Evolutionary conservation across 1,140 invertebrate genomes (phyloP), one percentile per base, ranked within the genome.

Genomic region (Orussus abietinus): DNA sequence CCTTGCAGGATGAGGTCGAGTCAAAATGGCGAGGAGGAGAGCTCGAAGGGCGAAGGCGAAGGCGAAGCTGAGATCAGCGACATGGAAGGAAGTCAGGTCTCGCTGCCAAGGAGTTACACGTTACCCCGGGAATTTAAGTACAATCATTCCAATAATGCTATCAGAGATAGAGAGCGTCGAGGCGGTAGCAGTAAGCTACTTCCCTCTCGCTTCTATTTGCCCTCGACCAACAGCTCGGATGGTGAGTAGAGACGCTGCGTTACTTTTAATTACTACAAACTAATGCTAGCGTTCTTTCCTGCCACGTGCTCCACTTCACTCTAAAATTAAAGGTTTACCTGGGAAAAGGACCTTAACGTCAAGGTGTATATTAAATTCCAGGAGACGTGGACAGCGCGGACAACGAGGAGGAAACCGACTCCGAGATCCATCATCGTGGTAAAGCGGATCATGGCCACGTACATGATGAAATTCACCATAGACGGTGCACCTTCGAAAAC

Each of bases 161-260:
- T 38, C 5, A 36, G 18, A 17, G 31, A 2, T 18, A 70, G 84
- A 37, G 76, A 82, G 42, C 76, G 74, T 38, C 67, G 77, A 29
- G 49, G 56, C n/a, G 65, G 60, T 42, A 63, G 66, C 26, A 67
- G 68, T 49, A 80, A 79, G 58, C 59, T 78, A 21, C 70, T 75
- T 2, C 61, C 76, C 11, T 72, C 75, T 1, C 78, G 82, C 40
- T 81, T 83, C 59, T 83, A 84, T 57, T 69, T 88, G 11, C 80
- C 84, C 17, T 89, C 85, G 30, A 90, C 86, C 5, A 90, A 90
- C 58, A 90, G 87, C 55, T 89, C 86, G 57, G 88, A 90, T 64
- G 88, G 88, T 84, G 66, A 67, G 58, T 58, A 15, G 6, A 37
- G 17, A 15, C 19, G 14, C 30, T 36, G 30, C 33, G 43, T 15